Conservation (phyloP, 2,113 vertebrate species). For the Dasyornis broadbenti region DNA sequence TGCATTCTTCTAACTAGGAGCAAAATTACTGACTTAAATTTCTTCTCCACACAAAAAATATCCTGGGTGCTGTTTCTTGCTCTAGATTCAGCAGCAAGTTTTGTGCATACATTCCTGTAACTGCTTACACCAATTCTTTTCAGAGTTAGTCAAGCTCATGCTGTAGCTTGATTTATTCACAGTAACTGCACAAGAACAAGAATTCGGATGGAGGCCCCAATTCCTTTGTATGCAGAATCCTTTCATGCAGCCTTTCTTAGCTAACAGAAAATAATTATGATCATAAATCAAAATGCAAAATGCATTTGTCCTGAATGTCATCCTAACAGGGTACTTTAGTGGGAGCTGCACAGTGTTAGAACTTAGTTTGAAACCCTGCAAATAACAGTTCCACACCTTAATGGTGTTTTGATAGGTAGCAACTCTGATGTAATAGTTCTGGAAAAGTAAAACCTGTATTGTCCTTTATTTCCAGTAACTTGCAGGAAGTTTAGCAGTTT, state of each 20-base stretch:
- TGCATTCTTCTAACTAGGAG: not conserved
- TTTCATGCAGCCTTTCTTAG: not conserved
- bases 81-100: not conserved
- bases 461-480: not conserved
- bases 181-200: not conserved
- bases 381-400: not conserved
- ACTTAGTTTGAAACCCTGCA: not conserved
- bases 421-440: not conserved
- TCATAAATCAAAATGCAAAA: constrained; percentile 32
- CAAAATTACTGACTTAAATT: not conserved
- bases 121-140: not conserved
- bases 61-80: not conserved
- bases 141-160: not conserved
- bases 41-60: not conserved
- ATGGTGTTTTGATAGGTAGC: not conserved
- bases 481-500: not conserved
- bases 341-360: not conserved
- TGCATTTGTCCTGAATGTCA: not conserved
- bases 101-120: not conserved
- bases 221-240: not conserved
- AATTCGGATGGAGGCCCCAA: fast-evolving
- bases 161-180: constrained; percentile 7
- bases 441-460: not conserved
- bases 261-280: constrained; percentile 1
- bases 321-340: not conserved